Percentiles rank a stretch among this genome's conserved stretches.
Evolutionary conservation across 2,113 vertebrate genomes (phyloP).

Genomic region (Aspidoscelis tigris): DNA sequence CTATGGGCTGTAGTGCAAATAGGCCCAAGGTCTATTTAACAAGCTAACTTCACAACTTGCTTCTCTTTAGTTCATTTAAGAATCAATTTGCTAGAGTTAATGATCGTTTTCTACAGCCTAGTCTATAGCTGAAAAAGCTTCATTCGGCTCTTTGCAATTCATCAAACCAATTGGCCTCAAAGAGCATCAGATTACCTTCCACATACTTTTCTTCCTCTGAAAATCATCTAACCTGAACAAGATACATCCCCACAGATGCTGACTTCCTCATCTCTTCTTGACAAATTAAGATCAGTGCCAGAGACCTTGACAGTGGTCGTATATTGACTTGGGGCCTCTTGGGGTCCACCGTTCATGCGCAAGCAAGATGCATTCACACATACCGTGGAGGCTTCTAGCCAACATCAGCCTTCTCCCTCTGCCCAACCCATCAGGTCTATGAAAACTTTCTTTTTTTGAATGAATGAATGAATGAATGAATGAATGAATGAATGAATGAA

Average conservation of each 20-base stretch:
- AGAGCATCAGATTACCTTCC: neutral
- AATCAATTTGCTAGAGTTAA: slow-evolving; percentile 7
- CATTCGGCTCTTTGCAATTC: neutral
- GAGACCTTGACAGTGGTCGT: neutral
- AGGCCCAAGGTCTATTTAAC: neutral
- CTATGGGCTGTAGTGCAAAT: neutral
- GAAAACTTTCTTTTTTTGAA: too few relatives aligned
- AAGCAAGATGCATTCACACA: too few relatives aligned
- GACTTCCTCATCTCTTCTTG: neutral
- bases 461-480: too few relatives aligned
- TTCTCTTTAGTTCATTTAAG: neutral
- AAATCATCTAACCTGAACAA: neutral
- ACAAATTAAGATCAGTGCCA: neutral
- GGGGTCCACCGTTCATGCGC: too few relatives aligned
- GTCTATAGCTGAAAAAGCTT: neutral
- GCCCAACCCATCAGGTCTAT: too few relatives aligned
- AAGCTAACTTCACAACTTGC: neutral
- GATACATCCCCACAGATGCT: too few relatives aligned
- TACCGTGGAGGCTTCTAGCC: too few relatives aligned
- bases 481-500: too few relatives aligned
- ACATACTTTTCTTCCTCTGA: neutral
- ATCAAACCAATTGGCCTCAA: neutral
- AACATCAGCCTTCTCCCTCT: too few relatives aligned
- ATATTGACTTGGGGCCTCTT: neutral
- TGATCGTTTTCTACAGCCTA: neutral